Evolutionary conservation across 2,797 vertebrate genomes (phyloP).

Genomic region (Xerus rutilus): DNA sequence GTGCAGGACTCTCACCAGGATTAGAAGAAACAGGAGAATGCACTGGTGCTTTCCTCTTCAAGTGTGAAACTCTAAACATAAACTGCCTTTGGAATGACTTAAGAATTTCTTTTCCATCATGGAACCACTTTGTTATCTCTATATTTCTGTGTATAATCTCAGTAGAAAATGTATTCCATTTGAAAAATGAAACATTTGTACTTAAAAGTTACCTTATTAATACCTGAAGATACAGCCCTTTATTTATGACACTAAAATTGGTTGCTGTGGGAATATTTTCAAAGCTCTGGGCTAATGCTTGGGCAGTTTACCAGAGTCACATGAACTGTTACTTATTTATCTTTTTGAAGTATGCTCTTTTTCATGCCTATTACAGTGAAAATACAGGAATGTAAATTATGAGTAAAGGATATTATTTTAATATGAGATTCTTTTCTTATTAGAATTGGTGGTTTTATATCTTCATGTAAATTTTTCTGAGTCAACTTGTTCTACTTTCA

Average conservation of each 20-base stretch:
- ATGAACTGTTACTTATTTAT: neutral
- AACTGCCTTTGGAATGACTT: slow-evolving; percentile 19
- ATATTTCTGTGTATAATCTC: slow-evolving; percentile 21
- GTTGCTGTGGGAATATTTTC: slow-evolving; percentile 61
- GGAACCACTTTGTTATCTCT: neutral
- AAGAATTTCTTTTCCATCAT: neutral
- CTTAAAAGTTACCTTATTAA: slow-evolving; percentile 20
- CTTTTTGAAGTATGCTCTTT: neutral
- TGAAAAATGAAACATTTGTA: slow-evolving; percentile 47
- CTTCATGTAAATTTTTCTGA: neutral
- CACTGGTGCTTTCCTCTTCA: neutral
- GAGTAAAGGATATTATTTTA: neutral
- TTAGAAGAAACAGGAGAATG: neutral
- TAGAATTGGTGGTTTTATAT: neutral
- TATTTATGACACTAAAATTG: slow-evolving; percentile 19
- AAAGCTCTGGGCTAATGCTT: neutral
- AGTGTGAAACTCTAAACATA: neutral
- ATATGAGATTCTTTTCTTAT: neutral
- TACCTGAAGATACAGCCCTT: slow-evolving; percentile 26
- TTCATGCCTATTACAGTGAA: neutral
- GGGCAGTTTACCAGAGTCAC: neutral
- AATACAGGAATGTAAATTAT: slow-evolving; percentile 47
- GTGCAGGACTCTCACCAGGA: slow-evolving; percentile 55
- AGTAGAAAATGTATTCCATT: slow-evolving; percentile 23
- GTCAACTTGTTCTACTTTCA: slow-evolving; percentile 25